Percentiles rank a stretch among this genome's conserved stretches.
These are phyloP conservation scores for Alethe castanea DNA, from an alignment of 2,113 vertebrate species.

Conservation along the genomic window DNA sequence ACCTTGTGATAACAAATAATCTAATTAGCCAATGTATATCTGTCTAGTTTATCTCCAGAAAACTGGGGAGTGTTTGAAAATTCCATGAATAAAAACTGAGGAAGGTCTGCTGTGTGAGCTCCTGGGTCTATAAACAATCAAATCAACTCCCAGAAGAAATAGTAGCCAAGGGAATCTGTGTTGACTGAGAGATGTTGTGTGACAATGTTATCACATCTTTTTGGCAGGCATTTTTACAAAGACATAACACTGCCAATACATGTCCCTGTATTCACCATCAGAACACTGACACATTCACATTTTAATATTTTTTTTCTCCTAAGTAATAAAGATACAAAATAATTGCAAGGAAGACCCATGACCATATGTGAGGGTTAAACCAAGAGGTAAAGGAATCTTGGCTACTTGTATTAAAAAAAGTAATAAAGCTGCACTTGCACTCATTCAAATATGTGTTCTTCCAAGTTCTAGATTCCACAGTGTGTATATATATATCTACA, in stretches of 20 bases:
- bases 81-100: background rate
- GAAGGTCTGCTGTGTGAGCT: background rate
- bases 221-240: background rate
- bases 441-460: background rate
- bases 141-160: background rate
- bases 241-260: background rate
- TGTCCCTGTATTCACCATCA: background rate
- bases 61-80: background rate
- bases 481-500: too few relatives aligned
- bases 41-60: background rate
- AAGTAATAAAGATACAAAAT: background rate
- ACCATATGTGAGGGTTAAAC: fast-evolving
- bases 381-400: background rate
- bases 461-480: background rate
- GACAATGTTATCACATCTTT: background rate
- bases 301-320: background rate
- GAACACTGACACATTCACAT: background rate
- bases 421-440: background rate
- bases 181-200: background rate
- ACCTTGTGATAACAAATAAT: background rate
- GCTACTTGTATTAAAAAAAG: background rate
- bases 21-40: background rate
- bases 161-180: background rate
- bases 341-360: background rate
- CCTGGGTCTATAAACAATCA: background rate